Conservation (phyloP, 2,113 vertebrate species). For the Oncorhynchus kisutch region DNA sequence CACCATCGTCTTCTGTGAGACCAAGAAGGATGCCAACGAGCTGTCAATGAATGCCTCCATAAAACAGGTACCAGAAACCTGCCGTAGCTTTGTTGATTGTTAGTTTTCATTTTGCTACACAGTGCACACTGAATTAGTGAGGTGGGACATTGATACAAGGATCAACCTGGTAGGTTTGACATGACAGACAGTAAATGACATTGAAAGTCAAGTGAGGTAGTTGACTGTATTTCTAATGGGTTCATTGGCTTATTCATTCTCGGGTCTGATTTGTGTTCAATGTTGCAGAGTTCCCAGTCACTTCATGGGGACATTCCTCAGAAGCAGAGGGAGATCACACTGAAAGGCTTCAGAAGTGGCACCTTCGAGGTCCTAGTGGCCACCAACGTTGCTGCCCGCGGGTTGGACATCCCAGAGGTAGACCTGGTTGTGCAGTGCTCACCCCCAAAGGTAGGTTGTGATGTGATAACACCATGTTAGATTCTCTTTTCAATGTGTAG, state of each 20-base stretch:
- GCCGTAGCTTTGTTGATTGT: neutral
- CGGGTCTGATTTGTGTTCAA: neutral
- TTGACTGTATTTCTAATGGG: no score
- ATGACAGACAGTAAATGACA: no score
- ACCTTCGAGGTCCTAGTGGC: conserved; percentile 90
- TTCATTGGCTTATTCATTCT: no score
- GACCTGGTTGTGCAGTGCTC: conserved; percentile 92
- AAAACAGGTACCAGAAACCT: conserved; percentile 82
- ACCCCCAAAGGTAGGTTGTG: conserved; percentile 84
- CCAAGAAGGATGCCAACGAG: conserved; percentile 91
- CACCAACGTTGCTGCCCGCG: conserved; percentile 94
- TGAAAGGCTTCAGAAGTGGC: conserved; percentile 91
- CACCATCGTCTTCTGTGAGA: conserved; percentile 94
- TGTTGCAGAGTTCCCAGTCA: conserved; percentile 83
- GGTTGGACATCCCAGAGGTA: conserved; percentile 98
- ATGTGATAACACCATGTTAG: neutral
- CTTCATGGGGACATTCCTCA: conserved; percentile 96
- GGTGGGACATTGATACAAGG: no score
- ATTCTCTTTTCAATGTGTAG: no score
- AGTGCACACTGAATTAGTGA: no score
- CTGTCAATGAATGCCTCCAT: conserved; percentile 83
- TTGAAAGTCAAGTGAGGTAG: no score
- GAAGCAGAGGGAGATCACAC: conserved; percentile 89
- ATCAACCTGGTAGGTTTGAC: no score
- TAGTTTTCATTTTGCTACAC: no score